Evolutionary conservation across 2,113 vertebrate species (phyloP).

Genomic region (Oryzias woworae): DNA sequence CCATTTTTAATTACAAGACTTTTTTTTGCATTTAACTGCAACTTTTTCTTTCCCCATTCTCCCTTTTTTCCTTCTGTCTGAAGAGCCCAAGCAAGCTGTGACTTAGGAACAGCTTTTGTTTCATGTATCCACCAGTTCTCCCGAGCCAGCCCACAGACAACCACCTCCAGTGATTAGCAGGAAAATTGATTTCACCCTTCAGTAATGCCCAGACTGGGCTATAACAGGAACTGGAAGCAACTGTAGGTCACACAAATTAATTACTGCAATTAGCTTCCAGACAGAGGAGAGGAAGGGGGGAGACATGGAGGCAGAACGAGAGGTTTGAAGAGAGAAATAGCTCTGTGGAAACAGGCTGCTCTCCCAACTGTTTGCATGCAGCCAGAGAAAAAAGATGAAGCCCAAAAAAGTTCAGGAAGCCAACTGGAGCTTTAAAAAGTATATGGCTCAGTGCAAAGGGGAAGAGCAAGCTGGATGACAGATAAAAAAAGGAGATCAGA

Average conservation of each 20-base stretch:
- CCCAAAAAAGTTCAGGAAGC: too few species aligned
- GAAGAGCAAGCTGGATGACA: too few species aligned
- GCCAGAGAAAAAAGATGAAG: neutral
- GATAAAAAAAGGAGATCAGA: too few species aligned
- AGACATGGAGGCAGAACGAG: slow-evolving; percentile 16
- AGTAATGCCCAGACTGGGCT: slow-evolving; percentile 45
- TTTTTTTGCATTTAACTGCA: too few species aligned
- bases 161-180: slow-evolving; percentile 58
- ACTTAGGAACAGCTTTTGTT: slow-evolving; percentile 49
- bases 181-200: slow-evolving; percentile 64
- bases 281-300: slow-evolving; percentile 35
- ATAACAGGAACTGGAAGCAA: slow-evolving; percentile 49
- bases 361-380: neutral
- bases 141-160: slow-evolving; percentile 33
- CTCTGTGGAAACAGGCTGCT: neutral
- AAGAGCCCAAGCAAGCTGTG: slow-evolving; percentile 13
- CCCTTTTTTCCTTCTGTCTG: slow-evolving; percentile 16
- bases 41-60: neutral
- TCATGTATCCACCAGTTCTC: slow-evolving; percentile 23
- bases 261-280: slow-evolving; percentile 58
- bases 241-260: slow-evolving; percentile 60
- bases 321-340: slow-evolving; percentile 6
- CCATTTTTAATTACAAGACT: too few species aligned
- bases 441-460: too few species aligned
- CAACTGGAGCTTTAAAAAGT: too few species aligned